Percentiles rank a stretch among this genome's conserved stretches.
These are phyloP conservation scores for Molossus molossus DNA, from an alignment of 2,797 vertebrate genomes.

Conservation along the genomic window DNA sequence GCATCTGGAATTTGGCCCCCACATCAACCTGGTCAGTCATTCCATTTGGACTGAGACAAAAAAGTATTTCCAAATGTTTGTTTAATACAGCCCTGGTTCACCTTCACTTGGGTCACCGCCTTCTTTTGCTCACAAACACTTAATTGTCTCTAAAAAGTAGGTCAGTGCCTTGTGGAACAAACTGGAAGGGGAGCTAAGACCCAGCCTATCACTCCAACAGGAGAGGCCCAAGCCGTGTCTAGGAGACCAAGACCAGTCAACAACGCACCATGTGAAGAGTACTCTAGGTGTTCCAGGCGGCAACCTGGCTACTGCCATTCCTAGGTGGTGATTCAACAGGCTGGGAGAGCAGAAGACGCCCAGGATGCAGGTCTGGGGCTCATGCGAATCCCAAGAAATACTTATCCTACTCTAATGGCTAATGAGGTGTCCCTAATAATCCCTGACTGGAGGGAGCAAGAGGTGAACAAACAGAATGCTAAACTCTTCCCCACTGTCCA, in stretches of 20 bases:
- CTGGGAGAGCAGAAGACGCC: conserved; percentile 49
- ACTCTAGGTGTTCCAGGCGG: conserved; percentile 42
- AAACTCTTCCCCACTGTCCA: conserved; percentile 55
- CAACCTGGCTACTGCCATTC: conserved; percentile 74
- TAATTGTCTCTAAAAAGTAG: conserved; percentile 86
- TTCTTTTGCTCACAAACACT: conserved; percentile 83
- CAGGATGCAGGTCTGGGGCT: conserved; percentile 39
- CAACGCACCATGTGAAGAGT: not conserved
- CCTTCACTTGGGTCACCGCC: conserved; percentile 72
- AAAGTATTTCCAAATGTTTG: conserved; percentile 73
- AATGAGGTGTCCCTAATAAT: conserved; percentile 65
- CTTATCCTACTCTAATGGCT: conserved; percentile 53
- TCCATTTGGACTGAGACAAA: not conserved
- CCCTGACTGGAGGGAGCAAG: conserved; percentile 70
- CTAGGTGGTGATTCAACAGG: conserved; percentile 70
- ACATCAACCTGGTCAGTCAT: conserved; percentile 30
- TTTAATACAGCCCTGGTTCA: conserved; percentile 75
- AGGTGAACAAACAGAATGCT: conserved; percentile 70
- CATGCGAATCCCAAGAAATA: conserved; percentile 56
- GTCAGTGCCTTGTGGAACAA: conserved; percentile 81
- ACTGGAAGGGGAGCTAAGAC: conserved; percentile 53
- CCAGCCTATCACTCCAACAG: conserved; percentile 52
- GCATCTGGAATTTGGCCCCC: conserved; percentile 2
- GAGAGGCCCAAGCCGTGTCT: conserved; percentile 68
- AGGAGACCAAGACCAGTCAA: conserved; percentile 77